Evolutionary conservation across 2,888 invertebrate species (phyloP), one percentile per base, ranked within the genome.

Genomic region (Drosophila peninsularis): DNA sequence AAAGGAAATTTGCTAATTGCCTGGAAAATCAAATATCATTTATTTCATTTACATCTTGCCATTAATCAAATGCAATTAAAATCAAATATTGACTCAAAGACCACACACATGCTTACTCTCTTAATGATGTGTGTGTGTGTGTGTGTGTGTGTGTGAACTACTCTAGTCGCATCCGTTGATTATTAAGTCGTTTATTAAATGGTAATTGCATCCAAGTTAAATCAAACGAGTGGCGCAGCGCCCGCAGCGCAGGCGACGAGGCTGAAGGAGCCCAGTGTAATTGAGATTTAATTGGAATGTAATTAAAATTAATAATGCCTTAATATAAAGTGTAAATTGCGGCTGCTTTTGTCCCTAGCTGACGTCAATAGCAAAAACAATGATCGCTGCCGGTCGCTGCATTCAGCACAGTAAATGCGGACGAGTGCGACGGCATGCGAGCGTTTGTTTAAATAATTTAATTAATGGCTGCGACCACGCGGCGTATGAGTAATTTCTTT

Each of bases 301-400:
- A 84, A 85, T 89, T 85, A 85, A 85, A 89, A 84, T 81, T 75
- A 71, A 77, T 78, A 84, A 79, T 71, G 62, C 71, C 71, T 75
- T 52, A 60, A 70, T 65, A 61, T 45, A 53, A 62, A 69, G 70
- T 67, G 71, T 56, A 63, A 77, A 74, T 62, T 64, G 64, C 47
- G 39, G 10, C 39, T 24, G 61, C 71, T 62, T 69, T 75, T 80
- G 69, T 80, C 54, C 39, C 10, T 19, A 49, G 21, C 21, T 21
- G 32, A 54, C 61, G 27, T 50, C 34, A 47, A 70, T 64, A 45
- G 39, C 49, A 62, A 50, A 44, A 69, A 50, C 61, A 73, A 63
- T 64, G 32, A 36, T 41, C 41, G 57, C 17, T 19, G 57, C 62
- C 61, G 32, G 32, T 41, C 41, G 57, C 17, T 19, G 57, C 62